Base-by-base conservation (phyloP, 2,797 vertebrate genomes). In the Oreortyx pictus region DNA sequence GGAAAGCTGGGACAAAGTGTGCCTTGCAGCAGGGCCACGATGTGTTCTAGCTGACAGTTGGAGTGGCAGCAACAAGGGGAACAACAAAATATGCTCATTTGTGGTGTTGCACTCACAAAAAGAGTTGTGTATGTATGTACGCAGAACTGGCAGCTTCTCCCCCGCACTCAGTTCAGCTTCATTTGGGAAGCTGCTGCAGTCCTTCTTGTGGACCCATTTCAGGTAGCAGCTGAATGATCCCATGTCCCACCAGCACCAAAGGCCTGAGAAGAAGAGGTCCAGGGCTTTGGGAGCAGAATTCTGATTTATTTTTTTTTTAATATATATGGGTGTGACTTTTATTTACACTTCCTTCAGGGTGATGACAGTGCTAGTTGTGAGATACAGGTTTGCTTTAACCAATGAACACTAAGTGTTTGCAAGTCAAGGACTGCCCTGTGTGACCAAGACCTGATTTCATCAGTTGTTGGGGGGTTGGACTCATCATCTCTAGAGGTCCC, bases 101-200 rank as follows among this genome's bases (percentile, higher is more conserved):
- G 29, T 20, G 31, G 54, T 0, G 7, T 11, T 14, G 20, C 4
- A 1, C 3, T 39, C 14, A 23, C 20, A 81, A 31, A 57, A 74
- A 7, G 0, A 12, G 16, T 35, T 5, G 27, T 1, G 11, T 22
- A 37, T 41, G 19, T 9, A 41, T 4, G 9, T 27, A 3, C 22
- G 3, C 4, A 41, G 66, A 33, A 7, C n/a, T 3, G 0, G 11
- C 23, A 7, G 67, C n/a, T 41, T 47, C 47, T 52, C 46, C 16
- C 27, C 46, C n/a, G 16, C 3, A 18, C 8, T 7, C 4, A 3
- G 24, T 0, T 5, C 22, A 27, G 60, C 4, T 24, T 1, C 8
- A 1, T 20, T 9, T 23, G 39, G 31, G 19, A 18, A 46, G 41
- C 76, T 41, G 23, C 71, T 61, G 59, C 18, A 20, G 39, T 1